phyloP scores from a whole-genome alignment of 2,888 invertebrate species.

The Drosophila atroscutellata region DNA sequence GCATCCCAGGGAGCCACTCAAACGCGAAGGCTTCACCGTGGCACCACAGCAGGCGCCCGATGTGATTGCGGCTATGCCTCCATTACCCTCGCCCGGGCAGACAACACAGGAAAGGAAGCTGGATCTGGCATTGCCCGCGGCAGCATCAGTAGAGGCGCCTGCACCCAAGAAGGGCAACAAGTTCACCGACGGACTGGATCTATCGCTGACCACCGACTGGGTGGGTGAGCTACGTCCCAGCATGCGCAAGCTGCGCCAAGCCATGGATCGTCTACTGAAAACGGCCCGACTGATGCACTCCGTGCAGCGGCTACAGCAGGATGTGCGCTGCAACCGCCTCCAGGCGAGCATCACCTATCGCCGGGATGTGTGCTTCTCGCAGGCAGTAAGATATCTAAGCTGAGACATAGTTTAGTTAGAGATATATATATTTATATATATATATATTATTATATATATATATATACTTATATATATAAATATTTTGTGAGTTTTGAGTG shows the following conservation, averaged over 20 bases:
- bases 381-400: constrained; percentile 88
- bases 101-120: constrained; percentile 29
- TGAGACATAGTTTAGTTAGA: neutral
- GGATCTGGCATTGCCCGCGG: neutral
- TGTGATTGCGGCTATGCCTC: constrained; percentile 78
- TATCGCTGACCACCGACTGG: constrained; percentile 90
- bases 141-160: neutral
- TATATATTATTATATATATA: neutral
- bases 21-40: constrained; percentile 80
- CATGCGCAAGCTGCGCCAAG: constrained; percentile 91
- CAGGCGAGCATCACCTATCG: constrained; percentile 91
- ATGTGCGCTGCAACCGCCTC: constrained; percentile 90
- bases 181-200: constrained; percentile 90
- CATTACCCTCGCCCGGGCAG: neutral
- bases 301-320: constrained; percentile 92
- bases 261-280: constrained; percentile 91
- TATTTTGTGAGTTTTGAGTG: neutral
- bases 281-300: constrained; percentile 92
- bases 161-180: constrained; percentile 88
- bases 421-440: neutral
- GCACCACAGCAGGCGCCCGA: constrained; percentile 78
- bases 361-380: constrained; percentile 95
- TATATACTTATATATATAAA: neutral
- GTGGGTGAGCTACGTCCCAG: constrained; percentile 91
- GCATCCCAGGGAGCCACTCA: constrained; percentile 84